Evolutionary conservation across 1,140 invertebrate species (phyloP).

Genomic region (Leptoteleia sp.): DNA sequence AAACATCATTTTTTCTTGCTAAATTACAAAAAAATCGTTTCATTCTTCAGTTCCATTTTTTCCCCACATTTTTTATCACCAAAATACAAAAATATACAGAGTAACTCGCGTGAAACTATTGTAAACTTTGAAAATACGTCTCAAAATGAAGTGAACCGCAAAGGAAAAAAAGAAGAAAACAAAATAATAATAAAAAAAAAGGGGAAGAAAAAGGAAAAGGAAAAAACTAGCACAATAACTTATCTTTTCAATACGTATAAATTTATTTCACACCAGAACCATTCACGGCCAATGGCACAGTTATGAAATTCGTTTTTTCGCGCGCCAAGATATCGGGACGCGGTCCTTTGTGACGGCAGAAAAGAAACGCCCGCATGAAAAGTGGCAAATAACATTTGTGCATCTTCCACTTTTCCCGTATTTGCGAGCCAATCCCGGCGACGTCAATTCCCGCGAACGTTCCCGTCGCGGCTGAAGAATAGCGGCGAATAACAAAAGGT

Average conservation of each 20-base stretch:
- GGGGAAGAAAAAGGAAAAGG: too few species aligned
- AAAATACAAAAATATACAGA: too few species aligned
- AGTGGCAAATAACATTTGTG: conserved; percentile 43
- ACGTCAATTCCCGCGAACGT: conserved; percentile 15
- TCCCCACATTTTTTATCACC: too few species aligned
- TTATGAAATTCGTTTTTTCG: conserved; percentile 32
- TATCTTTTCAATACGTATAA: conserved; percentile 26
- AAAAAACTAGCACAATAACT: conserved; percentile 27
- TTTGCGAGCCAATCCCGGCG: conserved; percentile 15
- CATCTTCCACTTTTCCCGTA: conserved; percentile 28
- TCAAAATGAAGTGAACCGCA: too few species aligned
- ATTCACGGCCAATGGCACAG: conserved; percentile 29
- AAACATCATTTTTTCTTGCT: too few species aligned
- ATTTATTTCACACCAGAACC: conserved; percentile 37
- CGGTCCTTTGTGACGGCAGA: conserved; percentile 19
- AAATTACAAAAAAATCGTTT: too few species aligned
- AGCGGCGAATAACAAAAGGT: conserved; percentile 42
- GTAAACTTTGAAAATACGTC: too few species aligned
- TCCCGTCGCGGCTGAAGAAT: conserved; percentile 17
- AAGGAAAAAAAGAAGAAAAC: too few species aligned
- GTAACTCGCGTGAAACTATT: too few species aligned
- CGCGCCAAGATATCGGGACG: conserved; percentile 26
- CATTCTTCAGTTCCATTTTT: too few species aligned
- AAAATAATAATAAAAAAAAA: too few species aligned
- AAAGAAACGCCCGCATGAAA: conserved; percentile 28